Evolutionary conservation across 2,888 invertebrate species (phyloP), one percentile per base, ranked within the genome.

Genomic region (Cylindroiulus punctatus): DNA sequence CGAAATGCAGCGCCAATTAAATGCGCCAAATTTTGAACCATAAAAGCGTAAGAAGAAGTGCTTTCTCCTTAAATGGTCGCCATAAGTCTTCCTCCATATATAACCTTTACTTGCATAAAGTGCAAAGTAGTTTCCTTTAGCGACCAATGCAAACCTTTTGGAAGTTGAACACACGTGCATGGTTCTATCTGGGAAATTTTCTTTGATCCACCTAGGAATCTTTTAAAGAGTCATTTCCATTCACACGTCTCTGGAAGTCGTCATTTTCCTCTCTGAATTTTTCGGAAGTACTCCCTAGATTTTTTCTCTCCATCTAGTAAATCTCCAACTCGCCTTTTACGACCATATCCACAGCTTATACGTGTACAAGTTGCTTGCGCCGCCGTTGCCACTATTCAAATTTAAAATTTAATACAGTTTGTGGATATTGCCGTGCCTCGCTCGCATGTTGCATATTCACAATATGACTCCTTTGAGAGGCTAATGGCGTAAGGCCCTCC

Each of bases 391-490:
- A 19, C 40, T 84, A 84, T 84, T 84, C 84, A 84, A 84, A 84
- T 84, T 84, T 84, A 84, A 84, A 84, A 84, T 84, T 84, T 84
- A 84, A 84, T 84, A 84, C 84, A 84, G 84, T 84, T 84, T 84
- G 40, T 84, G 44, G 40, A 84, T 84, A 84, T 84, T 42, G 44
- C 84, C 32, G 19, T 42, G 84, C 84, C 40, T 40, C 14, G 26
- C 42, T 44, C 10, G 40, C 40, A 84, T 84, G 84, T 32, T 84
- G 84, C 36, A 84, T 84, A 84, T 84, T 84, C 84, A 84, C 84
- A 40, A 84, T 40, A 84, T 84, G 84, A 84, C 84, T 84, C 84
- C 84, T 84, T 84, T 42, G 84, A 84, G 84, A 84, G 84, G 42
- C 84, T 84, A 84, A 84, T 84, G 44, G 26, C 32, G 81, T 32